These are phyloP conservation scores for Hydriomena furcata DNA, from an alignment of 2,888 invertebrate genomes.

Conservation along the genomic window DNA sequence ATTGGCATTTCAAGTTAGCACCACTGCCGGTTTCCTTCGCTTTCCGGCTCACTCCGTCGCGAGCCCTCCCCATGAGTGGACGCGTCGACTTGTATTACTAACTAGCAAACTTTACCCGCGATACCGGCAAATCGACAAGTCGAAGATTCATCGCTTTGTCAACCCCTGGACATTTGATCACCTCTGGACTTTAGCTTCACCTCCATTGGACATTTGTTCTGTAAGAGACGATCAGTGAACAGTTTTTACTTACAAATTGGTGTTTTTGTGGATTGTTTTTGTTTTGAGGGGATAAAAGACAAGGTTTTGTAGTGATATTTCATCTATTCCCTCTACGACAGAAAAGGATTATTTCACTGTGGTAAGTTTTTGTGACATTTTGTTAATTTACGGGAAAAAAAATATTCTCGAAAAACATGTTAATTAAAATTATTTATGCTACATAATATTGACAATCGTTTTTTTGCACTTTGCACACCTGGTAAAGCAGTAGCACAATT, in stretches of 20 bases:
- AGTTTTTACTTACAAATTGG: slow-evolving; percentile 46
- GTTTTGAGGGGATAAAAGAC: slow-evolving; percentile 47
- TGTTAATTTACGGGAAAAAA: not conserved
- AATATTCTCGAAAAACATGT: not conserved
- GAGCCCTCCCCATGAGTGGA: slow-evolving; percentile 50
- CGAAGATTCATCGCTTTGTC: slow-evolving; percentile 6
- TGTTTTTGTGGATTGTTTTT: slow-evolving; percentile 67
- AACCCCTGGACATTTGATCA: slow-evolving; percentile 29
- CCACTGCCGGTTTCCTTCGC: slow-evolving; percentile 30
- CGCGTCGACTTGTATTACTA: slow-evolving; percentile 41
- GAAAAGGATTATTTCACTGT: slow-evolving; percentile 23
- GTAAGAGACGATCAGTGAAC: slow-evolving; percentile 68
- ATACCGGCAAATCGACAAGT: slow-evolving; percentile 32
- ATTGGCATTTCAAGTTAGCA: slow-evolving; percentile 32
- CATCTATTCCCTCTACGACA: slow-evolving; percentile 19
- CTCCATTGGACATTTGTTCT: slow-evolving; percentile 38
- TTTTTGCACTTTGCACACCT: slow-evolving; percentile 5
- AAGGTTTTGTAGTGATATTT: slow-evolving; percentile 28
- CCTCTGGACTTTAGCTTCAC: slow-evolving; percentile 25
- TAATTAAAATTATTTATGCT: too few species aligned
- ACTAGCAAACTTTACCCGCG: slow-evolving; percentile 73
- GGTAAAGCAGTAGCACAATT: not conserved
- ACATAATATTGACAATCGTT: too few species aligned
- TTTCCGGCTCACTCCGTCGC: slow-evolving; percentile 66
- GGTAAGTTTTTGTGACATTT: slow-evolving; percentile 1